Conservation (phyloP, 2,888 invertebrate genomes). For the Heteromurus nitidus region DNA sequence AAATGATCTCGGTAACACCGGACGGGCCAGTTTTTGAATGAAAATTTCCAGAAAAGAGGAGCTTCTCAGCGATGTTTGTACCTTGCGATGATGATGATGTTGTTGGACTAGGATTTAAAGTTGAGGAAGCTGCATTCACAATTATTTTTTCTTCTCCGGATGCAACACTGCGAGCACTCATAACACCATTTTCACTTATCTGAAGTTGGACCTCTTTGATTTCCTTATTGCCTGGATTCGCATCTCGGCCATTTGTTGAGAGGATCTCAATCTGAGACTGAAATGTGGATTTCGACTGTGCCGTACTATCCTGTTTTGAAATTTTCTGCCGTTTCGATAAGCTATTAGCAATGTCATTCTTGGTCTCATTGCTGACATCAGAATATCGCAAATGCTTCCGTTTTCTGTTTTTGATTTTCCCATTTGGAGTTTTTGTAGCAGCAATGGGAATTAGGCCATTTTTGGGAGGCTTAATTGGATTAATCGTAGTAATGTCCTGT, state of each 20-base stretch:
- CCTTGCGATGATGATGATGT: background rate
- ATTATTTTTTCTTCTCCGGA: slow-evolving; percentile 68
- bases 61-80: slow-evolving; percentile 3
- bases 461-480: slow-evolving; percentile 20
- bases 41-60: slow-evolving; percentile 36
- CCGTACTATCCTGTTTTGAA: background rate
- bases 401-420: slow-evolving; percentile 48
- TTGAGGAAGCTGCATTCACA: background rate
- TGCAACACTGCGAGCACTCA: slow-evolving; percentile 76
- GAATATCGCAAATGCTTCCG: slow-evolving; percentile 25
- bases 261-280: slow-evolving; percentile 3
- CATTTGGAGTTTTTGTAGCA: slow-evolving; percentile 71
- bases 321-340: slow-evolving; percentile 27
- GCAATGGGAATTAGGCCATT: slow-evolving; percentile 76
- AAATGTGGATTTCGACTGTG: slow-evolving; percentile 12
- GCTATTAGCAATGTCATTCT: slow-evolving; percentile 33
- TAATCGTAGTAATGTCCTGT: slow-evolving; percentile 18
- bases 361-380: slow-evolving; percentile 25
- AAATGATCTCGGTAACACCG: slow-evolving; percentile 47
- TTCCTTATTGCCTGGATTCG: background rate
- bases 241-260: slow-evolving; percentile 20
- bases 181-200: slow-evolving; percentile 82
- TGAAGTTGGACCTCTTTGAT: slow-evolving; percentile 81
- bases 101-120: slow-evolving; percentile 33
- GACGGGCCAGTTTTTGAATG: slow-evolving; percentile 43